These are phyloP conservation scores for Poeciliopsis paucimaculata DNA, from an alignment of 2,797 vertebrate species.

Conservation along the genomic window DNA sequence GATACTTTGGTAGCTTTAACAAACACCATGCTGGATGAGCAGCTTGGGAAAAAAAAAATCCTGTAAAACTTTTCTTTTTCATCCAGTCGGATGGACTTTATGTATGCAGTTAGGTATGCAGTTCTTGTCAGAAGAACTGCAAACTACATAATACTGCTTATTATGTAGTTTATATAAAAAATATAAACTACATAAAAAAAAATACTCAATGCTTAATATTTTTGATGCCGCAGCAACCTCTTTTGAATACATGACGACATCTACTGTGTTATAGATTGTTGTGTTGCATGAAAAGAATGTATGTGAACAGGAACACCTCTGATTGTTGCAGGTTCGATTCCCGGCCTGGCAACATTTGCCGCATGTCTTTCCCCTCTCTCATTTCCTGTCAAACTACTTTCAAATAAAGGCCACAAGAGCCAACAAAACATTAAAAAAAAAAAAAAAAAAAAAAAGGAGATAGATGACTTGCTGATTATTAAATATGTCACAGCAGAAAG, in stretches of 20 bases:
- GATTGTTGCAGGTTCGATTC: too few species aligned
- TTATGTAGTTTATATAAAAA: not conserved
- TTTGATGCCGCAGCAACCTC: not conserved
- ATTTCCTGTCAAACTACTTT: too few species aligned
- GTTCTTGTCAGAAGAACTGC: too few species aligned
- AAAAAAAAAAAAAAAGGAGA: not conserved
- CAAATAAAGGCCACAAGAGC: too few species aligned
- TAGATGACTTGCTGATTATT: not conserved
- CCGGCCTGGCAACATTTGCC: too few species aligned
- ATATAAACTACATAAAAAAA: not conserved
- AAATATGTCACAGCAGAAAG: not conserved
- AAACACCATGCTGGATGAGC: not conserved
- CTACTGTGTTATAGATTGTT: too few species aligned
- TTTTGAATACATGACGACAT: not conserved
- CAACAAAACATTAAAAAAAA: too few species aligned
- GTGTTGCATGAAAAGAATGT: not conserved
- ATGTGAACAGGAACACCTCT: not conserved
- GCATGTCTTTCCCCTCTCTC: too few species aligned
- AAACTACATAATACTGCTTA: too few species aligned
- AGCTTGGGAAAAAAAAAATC: not conserved
- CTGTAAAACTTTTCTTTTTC: not conserved
- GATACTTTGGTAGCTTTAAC: not conserved
- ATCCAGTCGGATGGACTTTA: not conserved
- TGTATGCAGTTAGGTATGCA: not conserved
- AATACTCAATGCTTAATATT: not conserved